Conservation (phyloP, 2,113 vertebrate species). For the Tragulus kanchil region DNA sequence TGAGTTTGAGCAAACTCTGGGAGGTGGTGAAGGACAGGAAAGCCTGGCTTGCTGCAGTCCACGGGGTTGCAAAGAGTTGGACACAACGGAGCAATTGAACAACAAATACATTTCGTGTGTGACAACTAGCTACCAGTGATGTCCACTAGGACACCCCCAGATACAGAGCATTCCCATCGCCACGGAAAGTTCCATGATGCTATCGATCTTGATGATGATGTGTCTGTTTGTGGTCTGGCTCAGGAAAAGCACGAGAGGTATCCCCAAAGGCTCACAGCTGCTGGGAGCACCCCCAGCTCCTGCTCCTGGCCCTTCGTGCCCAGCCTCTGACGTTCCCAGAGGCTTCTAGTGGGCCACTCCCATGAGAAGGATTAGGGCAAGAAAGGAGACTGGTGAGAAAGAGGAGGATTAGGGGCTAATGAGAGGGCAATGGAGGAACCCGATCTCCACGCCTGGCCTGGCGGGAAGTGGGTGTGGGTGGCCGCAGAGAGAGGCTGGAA, state of each 20-base stretch:
- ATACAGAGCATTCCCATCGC: not conserved
- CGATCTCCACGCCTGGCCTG: not conserved
- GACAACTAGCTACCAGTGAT: not conserved
- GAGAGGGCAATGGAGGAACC: constrained; percentile 31
- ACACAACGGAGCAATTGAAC: not conserved
- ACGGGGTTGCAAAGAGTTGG: not conserved
- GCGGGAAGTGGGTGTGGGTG: constrained; percentile 4
- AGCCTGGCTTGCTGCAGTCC: not conserved
- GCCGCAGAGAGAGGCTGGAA: constrained; percentile 46
- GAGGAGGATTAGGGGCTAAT: constrained; percentile 65
- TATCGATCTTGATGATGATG: no score
- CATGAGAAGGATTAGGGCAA: constrained; percentile 27
- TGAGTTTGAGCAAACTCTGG: not conserved
- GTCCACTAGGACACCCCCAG: not conserved
- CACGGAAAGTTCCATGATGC: not conserved
- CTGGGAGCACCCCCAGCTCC: not conserved
- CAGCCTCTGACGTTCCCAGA: not conserved
- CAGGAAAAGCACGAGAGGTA: not conserved
- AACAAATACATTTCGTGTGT: not conserved
- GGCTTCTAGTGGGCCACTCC: not conserved
- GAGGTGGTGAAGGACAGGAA: not conserved
- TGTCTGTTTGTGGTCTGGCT: not conserved
- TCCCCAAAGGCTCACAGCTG: not conserved
- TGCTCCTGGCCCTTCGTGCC: not conserved
- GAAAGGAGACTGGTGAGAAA: constrained; percentile 76